Evolutionary conservation across 2,888 invertebrate genomes (phyloP).

Genomic region (Erebia epiphron): DNA sequence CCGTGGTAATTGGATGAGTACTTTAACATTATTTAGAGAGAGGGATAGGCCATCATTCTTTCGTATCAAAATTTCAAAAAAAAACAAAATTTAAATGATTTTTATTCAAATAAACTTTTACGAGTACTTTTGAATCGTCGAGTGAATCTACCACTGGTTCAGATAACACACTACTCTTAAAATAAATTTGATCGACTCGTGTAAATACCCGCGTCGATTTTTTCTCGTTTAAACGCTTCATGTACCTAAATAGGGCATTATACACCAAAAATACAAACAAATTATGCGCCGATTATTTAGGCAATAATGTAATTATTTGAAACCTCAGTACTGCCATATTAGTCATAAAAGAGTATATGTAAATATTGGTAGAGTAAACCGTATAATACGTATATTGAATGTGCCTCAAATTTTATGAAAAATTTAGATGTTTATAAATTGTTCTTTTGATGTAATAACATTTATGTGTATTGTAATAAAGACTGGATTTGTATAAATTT

Average conservation of each 20-base stretch:
- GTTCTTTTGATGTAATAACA: conserved; percentile 28
- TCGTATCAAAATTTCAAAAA: too few species aligned
- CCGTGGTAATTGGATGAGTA: neutral
- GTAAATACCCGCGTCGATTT: neutral
- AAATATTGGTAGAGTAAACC: conserved; percentile 58
- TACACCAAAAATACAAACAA: conserved; percentile 32
- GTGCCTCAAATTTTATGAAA: conserved; percentile 79
- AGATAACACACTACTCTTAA: too few species aligned
- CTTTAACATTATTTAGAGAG: neutral
- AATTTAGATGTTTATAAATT: conserved; percentile 64
- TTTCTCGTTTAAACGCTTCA: neutral
- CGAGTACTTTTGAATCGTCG: too few species aligned
- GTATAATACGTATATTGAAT: conserved; percentile 74
- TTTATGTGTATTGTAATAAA: conserved; percentile 16
- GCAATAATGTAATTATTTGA: conserved; percentile 50
- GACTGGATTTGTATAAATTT: conserved; percentile 30
- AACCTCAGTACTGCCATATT: conserved; percentile 81
- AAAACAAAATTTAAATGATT: too few species aligned
- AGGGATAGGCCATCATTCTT: too few species aligned
- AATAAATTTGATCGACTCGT: neutral
- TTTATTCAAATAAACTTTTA: too few species aligned
- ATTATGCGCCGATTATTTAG: conserved; percentile 43
- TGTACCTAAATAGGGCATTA: conserved; percentile 9
- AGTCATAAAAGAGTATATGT: conserved; percentile 63
- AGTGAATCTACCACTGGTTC: too few species aligned